A percentile compares a stretch with the other conserved stretches of the same genome.
Evolutionary conservation across 2,113 vertebrate genomes (phyloP).

Genomic region (Lycaon pictus): DNA sequence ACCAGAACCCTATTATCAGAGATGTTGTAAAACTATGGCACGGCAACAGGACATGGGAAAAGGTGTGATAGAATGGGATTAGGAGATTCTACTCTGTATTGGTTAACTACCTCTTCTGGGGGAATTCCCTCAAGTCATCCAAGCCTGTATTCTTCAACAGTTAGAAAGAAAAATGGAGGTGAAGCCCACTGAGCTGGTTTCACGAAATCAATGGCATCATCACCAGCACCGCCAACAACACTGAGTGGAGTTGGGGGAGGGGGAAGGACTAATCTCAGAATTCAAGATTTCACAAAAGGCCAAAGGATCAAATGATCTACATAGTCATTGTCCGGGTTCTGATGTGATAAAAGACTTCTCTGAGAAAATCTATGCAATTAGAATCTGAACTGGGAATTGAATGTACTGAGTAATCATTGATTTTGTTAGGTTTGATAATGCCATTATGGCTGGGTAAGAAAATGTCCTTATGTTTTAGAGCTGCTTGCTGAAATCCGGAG

Average conservation of each 20-base stretch:
- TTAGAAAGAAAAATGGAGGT: background rate
- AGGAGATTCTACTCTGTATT: background rate
- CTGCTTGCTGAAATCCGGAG: background rate
- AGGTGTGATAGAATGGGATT: background rate
- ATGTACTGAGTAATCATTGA: background rate
- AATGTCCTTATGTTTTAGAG: background rate
- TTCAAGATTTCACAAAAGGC: background rate
- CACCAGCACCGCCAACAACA: background rate
- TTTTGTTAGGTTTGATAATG: background rate
- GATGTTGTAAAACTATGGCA: background rate
- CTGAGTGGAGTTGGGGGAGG: background rate
- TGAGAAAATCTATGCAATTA: constrained; percentile 50
- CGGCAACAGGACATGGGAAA: background rate
- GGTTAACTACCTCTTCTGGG: background rate
- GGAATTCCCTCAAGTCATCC: background rate
- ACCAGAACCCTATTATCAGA: background rate
- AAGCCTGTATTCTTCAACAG: background rate
- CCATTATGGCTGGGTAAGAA: constrained; percentile 10
- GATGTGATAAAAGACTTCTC: constrained; percentile 10
- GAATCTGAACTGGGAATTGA: background rate
- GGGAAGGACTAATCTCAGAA: background rate
- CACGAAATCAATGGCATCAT: background rate
- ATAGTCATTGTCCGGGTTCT: background rate
- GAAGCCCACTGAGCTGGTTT: background rate
- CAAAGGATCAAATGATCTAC: background rate